Evolutionary conservation across 30 jellyfish, hydroid and myxozoan species (phyloP).

Genomic region (Chironex yamaguchii): DNA sequence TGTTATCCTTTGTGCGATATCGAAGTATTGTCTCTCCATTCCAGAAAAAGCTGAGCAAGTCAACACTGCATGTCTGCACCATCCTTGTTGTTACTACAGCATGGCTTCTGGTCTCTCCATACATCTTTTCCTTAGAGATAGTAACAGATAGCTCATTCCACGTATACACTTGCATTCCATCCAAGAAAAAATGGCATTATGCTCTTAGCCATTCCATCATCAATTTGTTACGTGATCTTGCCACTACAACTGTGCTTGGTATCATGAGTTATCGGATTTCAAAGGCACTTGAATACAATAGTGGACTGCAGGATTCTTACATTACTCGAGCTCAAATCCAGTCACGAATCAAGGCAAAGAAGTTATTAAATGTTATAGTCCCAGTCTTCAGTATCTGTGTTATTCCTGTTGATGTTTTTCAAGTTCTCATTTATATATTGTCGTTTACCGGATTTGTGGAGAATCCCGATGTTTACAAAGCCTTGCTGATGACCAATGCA

Average conservation of each 20-base stretch:
- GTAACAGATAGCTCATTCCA: conserved; percentile 1
- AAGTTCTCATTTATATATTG: conserved; percentile 25
- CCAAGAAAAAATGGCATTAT: neutral
- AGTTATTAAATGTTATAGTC: conserved; percentile 4
- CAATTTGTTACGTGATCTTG: conserved; percentile 41
- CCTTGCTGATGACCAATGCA: conserved; percentile 31
- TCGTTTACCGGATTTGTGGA: neutral
- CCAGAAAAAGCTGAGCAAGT: neutral
- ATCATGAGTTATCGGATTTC: conserved; percentile 19
- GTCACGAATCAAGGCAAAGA: conserved; percentile 1
- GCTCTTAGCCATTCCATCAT: conserved; percentile 30
- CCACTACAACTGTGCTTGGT: conserved; percentile 23
- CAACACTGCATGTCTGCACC: neutral
- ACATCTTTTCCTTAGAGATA: conserved; percentile 39
- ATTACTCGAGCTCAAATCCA: neutral
- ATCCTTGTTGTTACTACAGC: neutral
- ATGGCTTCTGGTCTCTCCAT: conserved; percentile 17
- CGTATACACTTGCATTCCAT: conserved; percentile 49
- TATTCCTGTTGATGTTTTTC: conserved; percentile 48
- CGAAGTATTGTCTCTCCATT: conserved; percentile 30
- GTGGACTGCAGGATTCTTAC: neutral
- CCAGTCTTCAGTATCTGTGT: conserved; percentile 19
- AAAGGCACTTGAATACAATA: conserved; percentile 7
- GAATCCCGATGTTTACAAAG: neutral
- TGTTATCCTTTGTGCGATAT: conserved; percentile 24